A percentile compares a stretch with the other conserved stretches of the same genome.
phyloP scores from a whole-genome alignment of 2,797 vertebrate species.

The Enteromius argenteus region DNA sequence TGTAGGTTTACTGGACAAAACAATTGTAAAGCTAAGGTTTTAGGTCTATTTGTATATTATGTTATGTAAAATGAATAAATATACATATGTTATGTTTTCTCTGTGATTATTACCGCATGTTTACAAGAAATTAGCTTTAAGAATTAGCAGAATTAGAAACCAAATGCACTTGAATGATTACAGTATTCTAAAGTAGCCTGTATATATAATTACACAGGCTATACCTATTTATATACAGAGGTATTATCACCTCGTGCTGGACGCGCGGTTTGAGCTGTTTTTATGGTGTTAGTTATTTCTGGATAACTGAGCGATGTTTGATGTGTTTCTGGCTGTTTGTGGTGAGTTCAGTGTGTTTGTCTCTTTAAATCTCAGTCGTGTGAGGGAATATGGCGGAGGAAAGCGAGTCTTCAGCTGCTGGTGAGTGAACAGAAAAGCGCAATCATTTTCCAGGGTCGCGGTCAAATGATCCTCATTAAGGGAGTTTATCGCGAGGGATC shows the following conservation, averaged over 20 bases:
- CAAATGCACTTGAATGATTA: not conserved
- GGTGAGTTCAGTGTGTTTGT: not conserved
- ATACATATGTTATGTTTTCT: not conserved
- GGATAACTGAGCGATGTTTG: not conserved
- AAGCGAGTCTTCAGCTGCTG: not conserved
- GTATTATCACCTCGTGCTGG: not conserved
- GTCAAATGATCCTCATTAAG: not conserved
- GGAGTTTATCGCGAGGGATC: not conserved
- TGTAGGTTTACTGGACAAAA: not conserved
- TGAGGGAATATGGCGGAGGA: slow-evolving; percentile 15
- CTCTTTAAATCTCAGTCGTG: slow-evolving; percentile 8
- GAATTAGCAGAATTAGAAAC: not conserved
- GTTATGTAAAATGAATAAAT: not conserved
- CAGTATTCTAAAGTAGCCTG: not conserved
- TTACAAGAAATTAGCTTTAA: not conserved
- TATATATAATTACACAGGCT: not conserved
- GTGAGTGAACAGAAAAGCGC: not conserved
- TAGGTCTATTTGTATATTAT: not conserved
- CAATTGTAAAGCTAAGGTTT: not conserved
- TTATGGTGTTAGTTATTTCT: not conserved
- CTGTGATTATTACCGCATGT: not conserved
- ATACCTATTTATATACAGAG: not conserved
- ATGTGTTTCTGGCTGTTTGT: too few relatives aligned
- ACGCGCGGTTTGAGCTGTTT: not conserved
- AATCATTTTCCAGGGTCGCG: not conserved